phyloP scores from a whole-genome alignment of 2,797 vertebrate species.

The Orientallactaga sibirica region DNA sequence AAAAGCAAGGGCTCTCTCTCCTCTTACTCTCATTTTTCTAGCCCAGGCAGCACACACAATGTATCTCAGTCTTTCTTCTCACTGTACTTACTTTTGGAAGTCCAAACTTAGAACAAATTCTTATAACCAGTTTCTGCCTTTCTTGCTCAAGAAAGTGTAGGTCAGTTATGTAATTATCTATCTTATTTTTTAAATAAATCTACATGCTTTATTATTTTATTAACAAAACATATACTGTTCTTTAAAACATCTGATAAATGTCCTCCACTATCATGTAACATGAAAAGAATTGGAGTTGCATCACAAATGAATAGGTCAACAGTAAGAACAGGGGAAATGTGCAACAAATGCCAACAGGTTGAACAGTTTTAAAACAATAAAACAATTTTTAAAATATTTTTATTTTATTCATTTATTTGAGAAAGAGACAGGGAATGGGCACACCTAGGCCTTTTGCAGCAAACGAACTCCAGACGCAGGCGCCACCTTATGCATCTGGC shows the following conservation, averaged over 20 bases:
- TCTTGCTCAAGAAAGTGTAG: constrained; percentile 23
- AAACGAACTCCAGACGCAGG: no score
- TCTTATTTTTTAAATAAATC: constrained; percentile 31
- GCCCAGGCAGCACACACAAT: neutral
- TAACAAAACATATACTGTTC: constrained; percentile 7
- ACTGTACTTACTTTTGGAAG: neutral
- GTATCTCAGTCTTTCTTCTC: neutral
- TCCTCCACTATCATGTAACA: neutral
- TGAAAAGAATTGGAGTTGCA: neutral
- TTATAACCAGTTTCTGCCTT: neutral
- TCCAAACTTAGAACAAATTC: constrained; percentile 4
- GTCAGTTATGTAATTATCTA: neutral
- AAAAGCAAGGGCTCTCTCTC: neutral
- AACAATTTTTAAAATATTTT: neutral
- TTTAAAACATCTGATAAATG: neutral
- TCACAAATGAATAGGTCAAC: constrained; percentile 13
- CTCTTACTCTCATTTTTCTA: neutral
- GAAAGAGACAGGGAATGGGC: no score
- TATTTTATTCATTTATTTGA: no score
- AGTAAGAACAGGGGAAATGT: neutral
- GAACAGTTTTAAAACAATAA: neutral
- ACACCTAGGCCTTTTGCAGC: no score
- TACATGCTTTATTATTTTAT: neutral
- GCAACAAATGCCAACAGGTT: neutral
- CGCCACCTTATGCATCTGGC: no score